Evolutionary conservation across 2,113 vertebrate genomes (phyloP).

Genomic region (Verasper variegatus): DNA sequence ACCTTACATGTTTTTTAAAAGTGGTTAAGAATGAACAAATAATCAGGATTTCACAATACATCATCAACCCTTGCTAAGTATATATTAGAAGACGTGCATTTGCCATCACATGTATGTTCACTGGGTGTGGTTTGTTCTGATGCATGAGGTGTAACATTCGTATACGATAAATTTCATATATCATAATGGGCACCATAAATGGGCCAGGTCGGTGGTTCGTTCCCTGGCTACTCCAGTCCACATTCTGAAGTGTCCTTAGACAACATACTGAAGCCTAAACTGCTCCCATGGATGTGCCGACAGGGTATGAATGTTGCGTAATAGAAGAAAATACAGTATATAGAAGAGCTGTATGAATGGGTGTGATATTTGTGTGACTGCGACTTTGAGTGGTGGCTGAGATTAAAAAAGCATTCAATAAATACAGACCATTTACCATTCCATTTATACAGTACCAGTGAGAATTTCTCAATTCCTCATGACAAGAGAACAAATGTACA

Average conservation of each 20-base stretch:
- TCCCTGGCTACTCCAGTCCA: no score
- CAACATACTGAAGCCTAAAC: no score
- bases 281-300: no score
- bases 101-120: slow-evolving; percentile 14
- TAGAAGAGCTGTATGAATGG: no score
- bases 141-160: slow-evolving; percentile 10
- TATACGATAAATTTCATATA: background rate
- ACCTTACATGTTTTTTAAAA: background rate
- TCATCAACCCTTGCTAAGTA: background rate
- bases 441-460: no score
- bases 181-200: background rate
- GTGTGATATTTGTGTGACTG: no score
- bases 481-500: slow-evolving; percentile 24
- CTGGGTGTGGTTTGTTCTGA: slow-evolving; percentile 4
- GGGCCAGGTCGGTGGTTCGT: background rate
- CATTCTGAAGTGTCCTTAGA: no score
- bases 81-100: background rate
- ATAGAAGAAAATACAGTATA: no score
- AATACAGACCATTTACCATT: no score
- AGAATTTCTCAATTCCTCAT: background rate
- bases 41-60: slow-evolving; percentile 7
- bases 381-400: no score
- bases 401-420: no score
- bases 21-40: slow-evolving; percentile 24
- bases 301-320: no score